These are phyloP conservation scores for Camponotus pennsylvanicus DNA, from an alignment of 1,140 invertebrate genomes.

Conservation along the genomic window DNA sequence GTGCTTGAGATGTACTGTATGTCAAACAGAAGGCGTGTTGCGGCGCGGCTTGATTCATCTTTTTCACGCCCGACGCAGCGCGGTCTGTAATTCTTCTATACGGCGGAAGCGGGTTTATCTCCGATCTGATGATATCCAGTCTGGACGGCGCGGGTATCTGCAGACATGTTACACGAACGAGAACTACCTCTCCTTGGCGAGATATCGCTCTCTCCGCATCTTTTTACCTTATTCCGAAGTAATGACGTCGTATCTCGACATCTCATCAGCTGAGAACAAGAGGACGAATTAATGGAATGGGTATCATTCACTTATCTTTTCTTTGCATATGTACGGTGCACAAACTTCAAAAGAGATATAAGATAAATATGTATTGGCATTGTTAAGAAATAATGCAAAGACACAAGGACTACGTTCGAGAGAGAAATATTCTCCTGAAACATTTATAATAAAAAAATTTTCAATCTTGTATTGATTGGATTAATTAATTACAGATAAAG, in stretches of 20 bases:
- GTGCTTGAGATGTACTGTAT: constrained; percentile 53
- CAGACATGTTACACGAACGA: constrained; percentile 20
- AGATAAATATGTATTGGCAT: not conserved
- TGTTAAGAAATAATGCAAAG: not conserved
- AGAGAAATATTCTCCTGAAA: not conserved
- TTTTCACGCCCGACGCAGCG: constrained; percentile 53
- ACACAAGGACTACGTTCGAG: not conserved
- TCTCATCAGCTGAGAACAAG: constrained; percentile 42
- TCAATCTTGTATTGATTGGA: not conserved
- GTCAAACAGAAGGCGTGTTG: constrained; percentile 45
- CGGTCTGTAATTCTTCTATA: constrained; percentile 52
- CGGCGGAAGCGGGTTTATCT: constrained; percentile 61
- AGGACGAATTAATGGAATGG: constrained; percentile 47
- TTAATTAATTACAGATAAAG: not conserved
- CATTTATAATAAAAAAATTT: not conserved
- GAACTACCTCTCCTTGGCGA: not conserved
- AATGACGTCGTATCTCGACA: constrained; percentile 43
- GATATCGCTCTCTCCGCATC: constrained; percentile 34
- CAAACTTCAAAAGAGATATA: not conserved
- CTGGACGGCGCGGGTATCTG: not conserved
- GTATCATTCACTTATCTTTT: constrained; percentile 8
- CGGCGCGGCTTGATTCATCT: constrained; percentile 56
- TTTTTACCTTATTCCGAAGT: constrained; percentile 32
- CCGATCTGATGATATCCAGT: constrained; percentile 49
- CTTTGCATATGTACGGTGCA: not conserved